Evolutionary conservation across 2,888 invertebrate species (phyloP), one percentile per base, ranked within the genome.

Genomic region (Sepiola atlantica): DNA sequence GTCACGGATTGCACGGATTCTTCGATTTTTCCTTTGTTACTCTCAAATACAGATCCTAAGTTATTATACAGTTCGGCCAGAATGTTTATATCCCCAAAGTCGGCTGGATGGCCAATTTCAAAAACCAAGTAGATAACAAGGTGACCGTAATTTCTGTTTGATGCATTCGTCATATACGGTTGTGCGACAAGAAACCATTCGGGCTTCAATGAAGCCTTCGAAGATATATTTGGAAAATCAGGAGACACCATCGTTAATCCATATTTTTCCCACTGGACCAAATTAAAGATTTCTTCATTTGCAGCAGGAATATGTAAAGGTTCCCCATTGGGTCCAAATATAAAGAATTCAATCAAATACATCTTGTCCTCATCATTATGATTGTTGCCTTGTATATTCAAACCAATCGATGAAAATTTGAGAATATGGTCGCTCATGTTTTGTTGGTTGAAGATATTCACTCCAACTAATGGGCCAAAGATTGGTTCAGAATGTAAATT

Each of bases 261-360:
- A 35, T 91, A 91, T 35, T 91, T 91, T 24, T 91, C 45, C 91
- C 91, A 91, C 35, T 18, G 28, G 35, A 91, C 28, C 21, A 91
- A 91, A 91, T 91, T 20, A 18, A 32, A 35, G 6, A 91, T 35
- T 91, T 61, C 61, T 61, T 61, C 24, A 8, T 61, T 61, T 24
- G 21, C 3, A 35, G 16, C 35, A 10, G 91, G 20, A 45, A 35
- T 24, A 24, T 91, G 35, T 91, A 91, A 91, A 28, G 91, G 91
- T 91, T 91, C 91, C 2, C 91, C 91, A 91, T 35, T 35, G 1
- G 91, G 91, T 35, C 91, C 91, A 91, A 91, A 91, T 14, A 28
- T 45, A 35, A 91, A 91, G 54, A 91, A 91, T 32, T 91, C 91
- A 35, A 91, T 12, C 12, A 91, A 91, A 91, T 91, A 54, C 91